A percentile compares a stretch with the other conserved stretches of the same genome.
Conservation (phyloP, 2,113 vertebrate genomes). For the Aix galericulata region DNA sequence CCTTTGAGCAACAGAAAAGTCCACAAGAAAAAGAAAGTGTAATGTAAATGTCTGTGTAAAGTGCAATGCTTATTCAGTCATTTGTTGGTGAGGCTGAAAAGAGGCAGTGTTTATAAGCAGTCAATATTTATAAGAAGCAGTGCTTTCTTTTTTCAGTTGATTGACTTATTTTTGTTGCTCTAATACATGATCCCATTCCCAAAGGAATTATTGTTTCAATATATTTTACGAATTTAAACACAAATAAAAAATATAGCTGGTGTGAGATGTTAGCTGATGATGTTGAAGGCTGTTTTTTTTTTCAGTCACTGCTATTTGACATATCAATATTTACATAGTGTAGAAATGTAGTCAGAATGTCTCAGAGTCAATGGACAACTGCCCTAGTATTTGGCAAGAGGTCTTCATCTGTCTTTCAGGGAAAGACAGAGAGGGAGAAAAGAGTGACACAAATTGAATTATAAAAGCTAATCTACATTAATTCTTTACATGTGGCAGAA, state of each 20-base stretch:
- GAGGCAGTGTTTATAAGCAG: background rate
- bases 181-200: background rate
- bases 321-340: background rate
- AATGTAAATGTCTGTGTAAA: background rate
- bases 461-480: background rate
- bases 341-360: background rate
- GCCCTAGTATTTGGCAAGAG: background rate
- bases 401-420: background rate
- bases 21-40: background rate
- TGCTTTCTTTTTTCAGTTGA: background rate
- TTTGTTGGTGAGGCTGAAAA: background rate
- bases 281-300: background rate
- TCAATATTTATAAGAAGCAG: too few species aligned
- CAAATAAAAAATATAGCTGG: background rate
- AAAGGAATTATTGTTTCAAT: background rate
- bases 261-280: background rate
- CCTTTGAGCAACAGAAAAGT: background rate
- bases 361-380: background rate
- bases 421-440: background rate
- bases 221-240: background rate
- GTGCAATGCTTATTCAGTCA: background rate
- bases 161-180: background rate
- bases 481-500: background rate
- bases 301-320: background rate
- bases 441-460: background rate